Percentiles rank a stretch among this genome's conserved stretches.
These are phyloP conservation scores for Camarhynchus parvulus DNA, from an alignment of 2,113 vertebrate genomes.

Conservation along the genomic window DNA sequence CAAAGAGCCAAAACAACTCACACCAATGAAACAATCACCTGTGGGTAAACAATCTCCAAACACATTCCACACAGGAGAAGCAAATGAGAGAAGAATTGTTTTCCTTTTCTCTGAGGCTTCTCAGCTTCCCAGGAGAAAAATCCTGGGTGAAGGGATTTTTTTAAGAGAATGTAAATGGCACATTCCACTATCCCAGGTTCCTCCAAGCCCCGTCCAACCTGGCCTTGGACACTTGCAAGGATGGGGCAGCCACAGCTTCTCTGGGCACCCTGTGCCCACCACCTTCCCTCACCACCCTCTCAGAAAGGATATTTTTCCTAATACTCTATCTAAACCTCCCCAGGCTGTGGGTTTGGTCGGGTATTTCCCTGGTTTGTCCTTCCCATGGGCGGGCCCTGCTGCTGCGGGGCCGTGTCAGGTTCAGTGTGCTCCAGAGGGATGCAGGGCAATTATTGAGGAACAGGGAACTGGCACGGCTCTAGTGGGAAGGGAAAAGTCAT, in stretches of 20 bases:
- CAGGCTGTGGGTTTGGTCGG: not conserved
- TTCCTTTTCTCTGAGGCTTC: no score
- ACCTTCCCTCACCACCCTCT: not conserved
- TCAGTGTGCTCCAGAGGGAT: not conserved
- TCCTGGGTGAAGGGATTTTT: no score
- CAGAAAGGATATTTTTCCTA: not conserved
- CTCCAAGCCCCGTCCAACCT: accelerated
- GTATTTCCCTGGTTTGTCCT: not conserved
- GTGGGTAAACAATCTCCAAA: no score
- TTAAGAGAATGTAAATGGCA: no score
- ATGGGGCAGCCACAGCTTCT: not conserved
- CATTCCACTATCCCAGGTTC: accelerated
- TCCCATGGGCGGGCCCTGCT: accelerated
- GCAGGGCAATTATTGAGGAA: not conserved
- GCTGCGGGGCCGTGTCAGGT: accelerated
- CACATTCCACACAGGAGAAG: no score
- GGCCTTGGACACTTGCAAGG: not conserved
- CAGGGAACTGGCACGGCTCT: not conserved
- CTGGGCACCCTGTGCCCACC: not conserved
- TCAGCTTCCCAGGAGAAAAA: no score
- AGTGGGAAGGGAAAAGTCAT: not conserved
- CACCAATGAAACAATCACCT: no score
- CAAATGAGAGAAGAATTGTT: no score
- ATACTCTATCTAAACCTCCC: no score
- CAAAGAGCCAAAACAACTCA: no score